Conservation (phyloP, 2,888 invertebrate genomes). For the Synanthedon andrenaeformis region DNA sequence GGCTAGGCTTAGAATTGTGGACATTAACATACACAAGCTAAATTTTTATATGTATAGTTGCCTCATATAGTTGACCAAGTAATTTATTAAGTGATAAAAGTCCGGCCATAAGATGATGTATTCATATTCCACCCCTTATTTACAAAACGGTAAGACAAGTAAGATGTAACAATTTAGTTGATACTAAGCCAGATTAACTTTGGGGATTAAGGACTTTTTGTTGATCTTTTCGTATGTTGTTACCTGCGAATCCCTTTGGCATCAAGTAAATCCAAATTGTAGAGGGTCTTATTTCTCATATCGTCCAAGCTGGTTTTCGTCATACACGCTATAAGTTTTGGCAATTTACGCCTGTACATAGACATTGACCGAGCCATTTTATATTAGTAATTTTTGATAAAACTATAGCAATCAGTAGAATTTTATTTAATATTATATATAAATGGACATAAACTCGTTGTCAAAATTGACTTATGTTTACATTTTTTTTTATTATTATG, state of each 20-base stretch:
- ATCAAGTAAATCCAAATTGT: constrained; percentile 39
- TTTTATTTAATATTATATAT: neutral
- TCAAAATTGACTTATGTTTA: neutral
- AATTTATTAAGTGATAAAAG: too few species aligned
- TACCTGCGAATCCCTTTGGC: constrained; percentile 55
- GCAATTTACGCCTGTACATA: constrained; percentile 30
- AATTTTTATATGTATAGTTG: too few species aligned
- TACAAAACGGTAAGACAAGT: too few species aligned
- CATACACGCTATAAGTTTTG: constrained; percentile 56
- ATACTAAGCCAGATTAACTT: too few species aligned
- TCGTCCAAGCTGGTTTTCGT: constrained; percentile 51
- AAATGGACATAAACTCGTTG: too few species aligned
- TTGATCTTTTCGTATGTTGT: neutral
- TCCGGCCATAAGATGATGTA: too few species aligned
- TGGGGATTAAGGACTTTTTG: too few species aligned
- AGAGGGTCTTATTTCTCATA: constrained; percentile 41
- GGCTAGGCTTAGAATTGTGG: too few species aligned
- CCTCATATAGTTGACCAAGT: too few species aligned
- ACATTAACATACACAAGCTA: too few species aligned
- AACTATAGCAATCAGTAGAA: neutral
- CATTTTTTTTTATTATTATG: neutral
- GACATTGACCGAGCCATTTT: neutral
- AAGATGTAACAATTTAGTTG: too few species aligned
- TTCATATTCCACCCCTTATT: too few species aligned
- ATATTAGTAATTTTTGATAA: neutral